Conservation (phyloP, 35 echinoderm and acorn worm species). For the Holothuria glaberrima region DNA sequence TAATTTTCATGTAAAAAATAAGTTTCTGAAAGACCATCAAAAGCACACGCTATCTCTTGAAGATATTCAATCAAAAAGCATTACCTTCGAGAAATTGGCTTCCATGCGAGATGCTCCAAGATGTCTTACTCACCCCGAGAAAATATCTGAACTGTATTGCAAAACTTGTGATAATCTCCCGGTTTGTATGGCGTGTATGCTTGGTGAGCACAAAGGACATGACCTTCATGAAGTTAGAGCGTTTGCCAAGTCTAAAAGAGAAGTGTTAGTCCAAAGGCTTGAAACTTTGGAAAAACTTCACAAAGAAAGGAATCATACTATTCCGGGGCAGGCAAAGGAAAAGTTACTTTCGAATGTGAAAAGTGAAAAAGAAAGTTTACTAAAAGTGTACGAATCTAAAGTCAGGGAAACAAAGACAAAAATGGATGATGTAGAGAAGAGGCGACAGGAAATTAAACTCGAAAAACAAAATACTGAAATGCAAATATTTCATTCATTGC, state of each 20-base stretch:
- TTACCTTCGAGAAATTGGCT: too few species aligned
- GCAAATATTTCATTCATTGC: background rate
- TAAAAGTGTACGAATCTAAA: background rate
- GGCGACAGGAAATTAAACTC: background rate
- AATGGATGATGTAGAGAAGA: background rate
- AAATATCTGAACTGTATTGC: too few species aligned
- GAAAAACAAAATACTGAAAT: background rate
- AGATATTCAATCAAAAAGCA: too few species aligned
- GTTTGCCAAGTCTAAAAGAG: constrained; percentile 11
- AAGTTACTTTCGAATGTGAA: background rate
- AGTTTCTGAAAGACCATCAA: too few species aligned
- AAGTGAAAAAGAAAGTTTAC: background rate
- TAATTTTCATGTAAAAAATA: too few species aligned
- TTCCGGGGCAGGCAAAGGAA: background rate
- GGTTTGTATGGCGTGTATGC: too few species aligned
- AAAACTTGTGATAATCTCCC: too few species aligned
- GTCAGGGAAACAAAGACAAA: background rate
- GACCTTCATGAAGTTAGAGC: too few species aligned
- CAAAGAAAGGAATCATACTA: background rate
- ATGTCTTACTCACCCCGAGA: too few species aligned
- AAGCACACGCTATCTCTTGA: too few species aligned
- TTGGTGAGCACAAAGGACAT: too few species aligned
- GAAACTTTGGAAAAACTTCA: background rate
- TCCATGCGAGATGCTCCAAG: too few species aligned
- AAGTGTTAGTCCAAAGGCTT: background rate